These are phyloP conservation scores for Lophotriccus pileatus DNA, from an alignment of 2,797 vertebrate species.

Conservation along the genomic window DNA sequence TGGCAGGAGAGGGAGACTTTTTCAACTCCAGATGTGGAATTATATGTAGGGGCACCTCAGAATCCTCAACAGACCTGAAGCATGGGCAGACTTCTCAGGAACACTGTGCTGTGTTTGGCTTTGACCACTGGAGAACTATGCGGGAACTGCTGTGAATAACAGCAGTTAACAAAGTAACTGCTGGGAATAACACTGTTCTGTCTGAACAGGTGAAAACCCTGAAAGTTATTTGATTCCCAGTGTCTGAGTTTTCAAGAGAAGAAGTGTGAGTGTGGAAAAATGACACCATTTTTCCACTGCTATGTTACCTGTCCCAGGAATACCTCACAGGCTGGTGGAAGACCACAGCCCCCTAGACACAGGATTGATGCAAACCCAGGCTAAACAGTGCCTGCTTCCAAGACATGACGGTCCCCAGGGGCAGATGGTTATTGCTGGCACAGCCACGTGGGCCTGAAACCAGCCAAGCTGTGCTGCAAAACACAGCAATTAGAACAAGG, in stretches of 20 bases:
- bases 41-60: not conserved
- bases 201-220: not conserved
- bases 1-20: not conserved
- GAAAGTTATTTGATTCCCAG: not conserved
- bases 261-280: not conserved
- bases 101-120: not conserved
- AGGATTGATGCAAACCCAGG: not conserved
- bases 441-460: constrained; percentile 33
- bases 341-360: not conserved
- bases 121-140: not conserved
- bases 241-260: not conserved
- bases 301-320: not conserved
- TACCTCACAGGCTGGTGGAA: not conserved
- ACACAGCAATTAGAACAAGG: constrained; percentile 48
- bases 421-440: constrained; percentile 61
- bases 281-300: not conserved
- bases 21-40: not conserved
- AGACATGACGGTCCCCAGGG: not conserved
- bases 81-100: not conserved
- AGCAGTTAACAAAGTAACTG: not conserved
- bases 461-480: constrained; percentile 48
- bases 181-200: not conserved
- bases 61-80: not conserved
- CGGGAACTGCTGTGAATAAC: not conserved
- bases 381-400: constrained; percentile 34